phyloP scores from a whole-genome alignment of 53 echinoderm and acorn worm species.

The Hippasteria phrygiana region DNA sequence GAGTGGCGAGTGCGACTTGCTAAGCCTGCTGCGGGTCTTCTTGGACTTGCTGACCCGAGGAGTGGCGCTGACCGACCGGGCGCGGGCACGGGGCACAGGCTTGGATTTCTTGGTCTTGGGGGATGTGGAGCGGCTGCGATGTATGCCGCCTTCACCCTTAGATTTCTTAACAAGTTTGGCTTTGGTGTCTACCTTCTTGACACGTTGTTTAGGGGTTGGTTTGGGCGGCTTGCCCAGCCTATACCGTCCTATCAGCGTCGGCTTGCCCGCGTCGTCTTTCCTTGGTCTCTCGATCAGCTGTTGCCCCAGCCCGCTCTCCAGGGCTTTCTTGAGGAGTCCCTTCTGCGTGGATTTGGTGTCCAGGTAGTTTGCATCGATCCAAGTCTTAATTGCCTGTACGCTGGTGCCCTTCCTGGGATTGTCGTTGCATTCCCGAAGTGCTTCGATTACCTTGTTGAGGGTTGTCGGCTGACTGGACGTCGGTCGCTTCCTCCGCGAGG shows the following conservation, averaged over 20 bases:
- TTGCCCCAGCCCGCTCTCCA: slow-evolving; percentile 56
- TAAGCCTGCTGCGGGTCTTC: slow-evolving; percentile 56
- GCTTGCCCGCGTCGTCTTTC: slow-evolving; percentile 28
- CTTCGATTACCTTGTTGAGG: slow-evolving; percentile 71
- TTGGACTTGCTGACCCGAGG: slow-evolving; percentile 72
- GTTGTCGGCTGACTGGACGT: slow-evolving; percentile 58
- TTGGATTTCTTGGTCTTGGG: slow-evolving; percentile 21
- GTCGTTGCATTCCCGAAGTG: slow-evolving; percentile 44
- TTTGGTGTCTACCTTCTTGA: slow-evolving; percentile 28
- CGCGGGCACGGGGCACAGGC: slow-evolving; percentile 34
- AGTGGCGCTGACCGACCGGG: slow-evolving; percentile 76
- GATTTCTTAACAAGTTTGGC: slow-evolving; percentile 5
- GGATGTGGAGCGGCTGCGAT: slow-evolving; percentile 17
- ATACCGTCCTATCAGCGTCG: slow-evolving; percentile 58
- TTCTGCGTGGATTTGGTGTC: slow-evolving; percentile 52
- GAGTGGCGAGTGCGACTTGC: slow-evolving; percentile 78
- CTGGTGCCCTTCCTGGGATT: slow-evolving; percentile 73
- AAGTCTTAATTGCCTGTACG: slow-evolving; percentile 71
- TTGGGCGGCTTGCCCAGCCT: slow-evolving; percentile 75
- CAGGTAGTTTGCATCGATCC: slow-evolving; percentile 68
- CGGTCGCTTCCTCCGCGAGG: neutral
- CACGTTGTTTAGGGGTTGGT: slow-evolving; percentile 38
- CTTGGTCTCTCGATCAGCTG: slow-evolving; percentile 67
- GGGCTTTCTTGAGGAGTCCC: slow-evolving; percentile 52
- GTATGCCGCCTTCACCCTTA: neutral